Percentiles rank a stretch among this genome's conserved stretches.
These are phyloP conservation scores for Morinoia aosen DNA, from an alignment of 2,888 invertebrate species.

Conservation along the genomic window DNA sequence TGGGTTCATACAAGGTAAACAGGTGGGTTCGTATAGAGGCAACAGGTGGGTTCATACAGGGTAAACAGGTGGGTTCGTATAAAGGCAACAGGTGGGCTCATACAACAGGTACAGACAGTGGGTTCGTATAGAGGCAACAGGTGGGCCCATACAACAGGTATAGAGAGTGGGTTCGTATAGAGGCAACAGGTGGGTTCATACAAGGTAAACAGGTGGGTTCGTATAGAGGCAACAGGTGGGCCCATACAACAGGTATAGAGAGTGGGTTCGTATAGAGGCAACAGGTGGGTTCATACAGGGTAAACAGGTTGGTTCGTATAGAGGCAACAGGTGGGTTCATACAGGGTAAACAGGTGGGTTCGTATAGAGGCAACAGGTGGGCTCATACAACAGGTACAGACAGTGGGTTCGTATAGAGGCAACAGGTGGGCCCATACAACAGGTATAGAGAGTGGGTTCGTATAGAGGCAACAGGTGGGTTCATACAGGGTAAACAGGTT, in stretches of 20 bases:
- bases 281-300: neutral
- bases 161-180: slow-evolving; percentile 58
- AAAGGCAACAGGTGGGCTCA: neutral
- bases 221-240: neutral
- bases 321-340: neutral
- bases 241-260: neutral
- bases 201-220: neutral
- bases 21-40: neutral
- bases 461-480: neutral
- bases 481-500: neutral
- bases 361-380: slow-evolving; percentile 50
- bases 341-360: slow-evolving; percentile 49
- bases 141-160: neutral
- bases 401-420: neutral
- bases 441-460: neutral
- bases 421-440: neutral
- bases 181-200: slow-evolving; percentile 43
- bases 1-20: slow-evolving; percentile 4
- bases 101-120: neutral
- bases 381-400: neutral
- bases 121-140: neutral
- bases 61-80: neutral
- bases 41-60: neutral
- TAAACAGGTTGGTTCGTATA: neutral
- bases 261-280: neutral